Conservation (phyloP, 2,888 invertebrate genomes). For the Chymomyza amoena region DNA sequence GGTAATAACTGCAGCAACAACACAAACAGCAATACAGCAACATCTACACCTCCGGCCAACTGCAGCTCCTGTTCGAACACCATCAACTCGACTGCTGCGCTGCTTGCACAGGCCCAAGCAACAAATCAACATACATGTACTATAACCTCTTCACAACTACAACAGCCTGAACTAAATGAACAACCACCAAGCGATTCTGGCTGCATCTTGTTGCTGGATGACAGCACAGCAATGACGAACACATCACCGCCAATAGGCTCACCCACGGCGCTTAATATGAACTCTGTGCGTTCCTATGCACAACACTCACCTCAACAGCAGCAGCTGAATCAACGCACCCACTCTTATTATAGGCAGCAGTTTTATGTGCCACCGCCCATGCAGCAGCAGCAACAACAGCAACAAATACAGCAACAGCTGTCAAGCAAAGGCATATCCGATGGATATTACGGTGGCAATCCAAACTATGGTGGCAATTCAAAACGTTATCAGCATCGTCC, state of each 20-base stretch:
- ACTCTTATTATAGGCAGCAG: slow-evolving; percentile 71
- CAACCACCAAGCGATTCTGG: slow-evolving; percentile 14
- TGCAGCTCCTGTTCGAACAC: slow-evolving; percentile 28
- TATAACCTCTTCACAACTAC: slow-evolving; percentile 68
- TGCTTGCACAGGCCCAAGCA: slow-evolving; percentile 30
- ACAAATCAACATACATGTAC: slow-evolving; percentile 60
- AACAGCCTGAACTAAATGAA: slow-evolving; percentile 49
- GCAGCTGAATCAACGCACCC: slow-evolving; percentile 44
- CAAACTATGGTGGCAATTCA: not conserved
- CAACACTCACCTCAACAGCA: slow-evolving; percentile 4
- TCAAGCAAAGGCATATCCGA: slow-evolving; percentile 43
- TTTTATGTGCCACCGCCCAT: slow-evolving; percentile 76
- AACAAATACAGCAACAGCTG: slow-evolving; percentile 42
- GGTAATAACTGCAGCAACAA: slow-evolving; percentile 38
- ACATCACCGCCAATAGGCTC: slow-evolving; percentile 33
- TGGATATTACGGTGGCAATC: not conserved
- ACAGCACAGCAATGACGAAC: slow-evolving; percentile 36
- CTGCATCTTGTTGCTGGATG: slow-evolving; percentile 22
- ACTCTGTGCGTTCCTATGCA: not conserved
- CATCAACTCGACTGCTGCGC: slow-evolving; percentile 23
- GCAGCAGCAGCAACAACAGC: slow-evolving; percentile 59
- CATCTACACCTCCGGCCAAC: slow-evolving; percentile 35
- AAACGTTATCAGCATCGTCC: slow-evolving; percentile 1
- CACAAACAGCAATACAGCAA: slow-evolving; percentile 22
- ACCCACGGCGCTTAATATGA: not conserved